These are phyloP conservation scores for Callyntrura sp. DNA, from an alignment of 2,888 invertebrate species.

Conservation along the genomic window DNA sequence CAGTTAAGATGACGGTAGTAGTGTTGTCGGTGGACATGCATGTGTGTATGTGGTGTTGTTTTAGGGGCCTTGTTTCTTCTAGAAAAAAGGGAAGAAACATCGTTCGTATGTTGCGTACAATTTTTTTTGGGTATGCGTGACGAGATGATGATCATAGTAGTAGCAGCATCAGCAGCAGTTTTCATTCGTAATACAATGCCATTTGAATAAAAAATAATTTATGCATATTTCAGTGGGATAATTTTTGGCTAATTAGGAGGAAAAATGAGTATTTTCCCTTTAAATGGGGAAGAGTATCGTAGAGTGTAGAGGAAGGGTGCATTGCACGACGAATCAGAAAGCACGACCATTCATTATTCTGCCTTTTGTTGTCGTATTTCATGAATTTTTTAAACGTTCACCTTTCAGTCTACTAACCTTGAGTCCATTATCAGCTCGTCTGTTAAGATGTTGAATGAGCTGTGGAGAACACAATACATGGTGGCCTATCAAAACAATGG, in stretches of 20 bases:
- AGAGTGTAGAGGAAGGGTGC: constrained; percentile 22
- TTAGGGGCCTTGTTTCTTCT: constrained; percentile 7
- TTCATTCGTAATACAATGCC: constrained; percentile 20
- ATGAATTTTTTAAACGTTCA: constrained; percentile 35
- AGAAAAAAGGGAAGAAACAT: constrained; percentile 1
- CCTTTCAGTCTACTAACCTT: constrained; percentile 63
- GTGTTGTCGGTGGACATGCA: constrained; percentile 14
- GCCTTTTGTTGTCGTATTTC: not conserved
- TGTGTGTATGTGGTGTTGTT: constrained; percentile 15
- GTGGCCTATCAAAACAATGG: constrained; percentile 54
- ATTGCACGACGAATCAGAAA: constrained; percentile 36
- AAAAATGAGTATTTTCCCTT: constrained; percentile 54
- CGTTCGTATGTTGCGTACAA: not conserved
- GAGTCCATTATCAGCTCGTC: constrained; percentile 39
- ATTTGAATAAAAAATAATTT: constrained; percentile 46
- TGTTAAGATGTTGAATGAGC: not conserved
- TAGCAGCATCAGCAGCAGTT: not conserved
- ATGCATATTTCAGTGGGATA: constrained; percentile 59
- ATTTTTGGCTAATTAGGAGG: constrained; percentile 73
- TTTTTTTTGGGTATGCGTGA: constrained; percentile 46
- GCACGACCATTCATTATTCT: constrained; percentile 29
- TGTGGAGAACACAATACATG: constrained; percentile 4
- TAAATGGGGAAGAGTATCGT: not conserved
- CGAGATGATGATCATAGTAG: constrained; percentile 10
- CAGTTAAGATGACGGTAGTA: not conserved